Percentiles rank a stretch among this genome's conserved stretches.
Conservation (phyloP, 2,797 vertebrate species). For the Vultur gryphus region DNA sequence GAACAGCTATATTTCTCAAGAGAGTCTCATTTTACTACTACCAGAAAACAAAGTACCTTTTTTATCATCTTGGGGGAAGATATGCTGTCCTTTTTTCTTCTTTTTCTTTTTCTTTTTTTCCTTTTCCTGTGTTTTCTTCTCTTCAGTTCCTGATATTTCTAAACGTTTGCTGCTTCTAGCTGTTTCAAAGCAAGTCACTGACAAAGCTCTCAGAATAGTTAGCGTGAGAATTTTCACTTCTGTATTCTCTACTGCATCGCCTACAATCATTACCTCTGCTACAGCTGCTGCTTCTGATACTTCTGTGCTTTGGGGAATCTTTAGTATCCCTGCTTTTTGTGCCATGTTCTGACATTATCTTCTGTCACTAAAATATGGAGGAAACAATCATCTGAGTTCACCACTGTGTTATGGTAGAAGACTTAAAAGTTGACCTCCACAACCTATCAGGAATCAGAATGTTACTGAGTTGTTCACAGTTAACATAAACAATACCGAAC, state of each 20-base stretch:
- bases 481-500: background rate
- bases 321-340: background rate
- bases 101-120: constrained; percentile 21
- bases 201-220: constrained; percentile 5
- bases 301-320: background rate
- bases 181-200: background rate
- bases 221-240: background rate
- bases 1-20: background rate
- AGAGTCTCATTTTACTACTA: background rate
- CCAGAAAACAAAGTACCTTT: background rate
- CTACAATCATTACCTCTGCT: background rate
- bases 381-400: background rate
- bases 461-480: background rate
- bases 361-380: background rate
- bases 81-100: background rate
- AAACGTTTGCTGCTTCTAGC: background rate
- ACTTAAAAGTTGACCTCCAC: background rate
- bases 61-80: constrained; percentile 4
- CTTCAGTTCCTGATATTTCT: background rate
- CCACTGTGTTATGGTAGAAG: background rate
- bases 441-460: background rate
- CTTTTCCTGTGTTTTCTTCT: background rate
- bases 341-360: background rate
- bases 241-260: background rate
- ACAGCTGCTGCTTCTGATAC: background rate